Evolutionary conservation across 2,888 invertebrate genomes (phyloP), one percentile per base, ranked within the genome.

Genomic region (Sussaba pulchella): DNA sequence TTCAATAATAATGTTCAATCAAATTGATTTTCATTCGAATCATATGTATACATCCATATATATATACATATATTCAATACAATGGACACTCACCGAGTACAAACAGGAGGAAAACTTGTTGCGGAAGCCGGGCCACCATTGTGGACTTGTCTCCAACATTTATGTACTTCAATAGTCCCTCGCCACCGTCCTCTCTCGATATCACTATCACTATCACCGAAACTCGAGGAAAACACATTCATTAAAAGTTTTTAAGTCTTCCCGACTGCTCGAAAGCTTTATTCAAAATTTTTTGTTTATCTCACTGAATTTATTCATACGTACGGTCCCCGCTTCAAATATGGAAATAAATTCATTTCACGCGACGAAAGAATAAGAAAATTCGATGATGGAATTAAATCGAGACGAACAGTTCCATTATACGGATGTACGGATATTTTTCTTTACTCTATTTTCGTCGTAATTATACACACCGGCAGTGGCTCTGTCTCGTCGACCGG

Each of bases 41-140:
- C 6, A 31, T 31, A 31, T 31, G 31, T 31, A 31, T 31, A 31
- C 6, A 31, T 31, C 2, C 6, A 31, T 31, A 31, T 31, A 31
- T 31, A 31, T 31, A 31, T 31, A 6, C 6, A 31, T 31, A 6
- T 31, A 31, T 31, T 5, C 31, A 31, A 6, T 6, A 31, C 81
- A 45, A 26, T 47, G 10, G 10, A 71, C 77, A 89, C 91, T 92
- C 85, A 91, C 91, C 90, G 87, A 91, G 89, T 86, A 90, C 85
- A 86, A 91, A 88, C 83, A 91, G 87, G 86, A 91, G 90, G 79
- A 91, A 87, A 89, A 91, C 89, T 90, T 91, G 91, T 91, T 91
- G 90, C 90, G 90, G 89, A 87, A 90, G 87, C 88, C 88, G 87
- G 87, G 88, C 89, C 91, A 92, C 90, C 91, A 90, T 91, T 88